A percentile compares a stretch with the other conserved stretches of the same genome.
Conservation (phyloP, 2,113 vertebrate species). For the Catharus fuscescens region DNA sequence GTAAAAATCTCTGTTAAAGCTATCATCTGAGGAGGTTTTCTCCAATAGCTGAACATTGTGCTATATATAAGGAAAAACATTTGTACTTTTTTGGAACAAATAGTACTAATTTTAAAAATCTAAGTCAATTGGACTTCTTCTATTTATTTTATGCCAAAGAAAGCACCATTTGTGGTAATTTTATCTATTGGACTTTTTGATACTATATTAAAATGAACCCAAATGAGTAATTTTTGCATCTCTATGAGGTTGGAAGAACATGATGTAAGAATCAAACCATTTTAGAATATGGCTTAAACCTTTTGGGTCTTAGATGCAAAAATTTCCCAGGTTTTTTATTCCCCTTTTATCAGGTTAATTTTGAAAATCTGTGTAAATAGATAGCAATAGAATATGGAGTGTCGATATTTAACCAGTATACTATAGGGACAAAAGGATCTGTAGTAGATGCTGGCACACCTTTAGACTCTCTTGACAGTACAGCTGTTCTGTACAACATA, state of each 20-base stretch:
- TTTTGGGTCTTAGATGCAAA: not conserved
- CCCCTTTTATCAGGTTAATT: not conserved
- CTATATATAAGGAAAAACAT: not conserved
- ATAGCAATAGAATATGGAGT: not conserved
- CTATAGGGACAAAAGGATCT: not conserved
- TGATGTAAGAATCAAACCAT: not conserved
- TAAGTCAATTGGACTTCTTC: not conserved
- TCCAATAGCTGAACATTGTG: fast-evolving
- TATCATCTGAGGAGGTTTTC: not conserved
- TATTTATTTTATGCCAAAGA: not conserved
- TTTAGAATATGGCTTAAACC: not conserved
- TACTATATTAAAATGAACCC: not conserved
- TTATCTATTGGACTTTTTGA: not conserved
- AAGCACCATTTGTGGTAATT: not conserved
- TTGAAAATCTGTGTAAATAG: not conserved
- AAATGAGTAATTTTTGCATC: not conserved
- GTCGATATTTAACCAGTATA: not conserved
- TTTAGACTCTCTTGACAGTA: not conserved
- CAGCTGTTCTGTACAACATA: not conserved
- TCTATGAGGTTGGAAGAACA: not conserved
- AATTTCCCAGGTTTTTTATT: not conserved
- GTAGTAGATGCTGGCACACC: not conserved
- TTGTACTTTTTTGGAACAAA: not conserved
- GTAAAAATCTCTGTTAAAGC: not conserved
- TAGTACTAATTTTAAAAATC: not conserved